Evolutionary conservation across 92 coral and sea anemone genomes (phyloP), one percentile per base, ranked within the genome.

Genomic region (Actinostola sp.): DNA sequence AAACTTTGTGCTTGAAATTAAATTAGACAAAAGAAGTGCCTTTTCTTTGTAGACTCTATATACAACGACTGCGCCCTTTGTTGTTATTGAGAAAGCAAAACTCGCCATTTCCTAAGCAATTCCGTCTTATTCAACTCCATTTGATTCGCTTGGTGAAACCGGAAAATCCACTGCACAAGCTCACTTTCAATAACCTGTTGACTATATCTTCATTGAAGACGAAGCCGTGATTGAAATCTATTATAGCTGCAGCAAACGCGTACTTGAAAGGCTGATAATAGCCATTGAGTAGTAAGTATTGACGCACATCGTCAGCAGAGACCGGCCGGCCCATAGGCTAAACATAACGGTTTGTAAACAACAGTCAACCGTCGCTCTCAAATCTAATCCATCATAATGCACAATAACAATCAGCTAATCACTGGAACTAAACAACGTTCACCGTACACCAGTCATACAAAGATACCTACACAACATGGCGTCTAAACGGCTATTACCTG

Each of bases 91-190:
- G 45, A 39, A 14, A n/a, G n/a, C n/a, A n/a, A n/a, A n/a, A n/a
- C n/a, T n/a, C n/a, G n/a, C n/a, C n/a, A n/a, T n/a, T n/a, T n/a
- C n/a, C n/a, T n/a, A n/a, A n/a, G n/a, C n/a, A n/a, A n/a, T n/a
- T n/a, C n/a, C n/a, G n/a, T n/a, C n/a, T n/a, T n/a, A n/a, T 48
- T 8, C 12, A 23, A 48, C 54, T 48, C 12, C 2, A 53, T n/a
- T 57, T 57, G 36, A 3, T 29, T 57, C 63, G 63, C 63, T 57
- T 27, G 63, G 15, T 52, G 28, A 3, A 52, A 26, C 59, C 59
- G 59, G 59, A 52, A 52, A 52, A 39, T 14, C n/a, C n/a, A n/a
- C n/a, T n/a, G n/a, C 19, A 46, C 15, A 13, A 13, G 15, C 53
- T 17, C n/a, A 4, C 53, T 13, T 13, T 13, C 8, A 46, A 13